A percentile compares a stretch with the other conserved stretches of the same genome.
Conservation (phyloP, 2,888 invertebrate species). For the Plebejus melissa region DNA sequence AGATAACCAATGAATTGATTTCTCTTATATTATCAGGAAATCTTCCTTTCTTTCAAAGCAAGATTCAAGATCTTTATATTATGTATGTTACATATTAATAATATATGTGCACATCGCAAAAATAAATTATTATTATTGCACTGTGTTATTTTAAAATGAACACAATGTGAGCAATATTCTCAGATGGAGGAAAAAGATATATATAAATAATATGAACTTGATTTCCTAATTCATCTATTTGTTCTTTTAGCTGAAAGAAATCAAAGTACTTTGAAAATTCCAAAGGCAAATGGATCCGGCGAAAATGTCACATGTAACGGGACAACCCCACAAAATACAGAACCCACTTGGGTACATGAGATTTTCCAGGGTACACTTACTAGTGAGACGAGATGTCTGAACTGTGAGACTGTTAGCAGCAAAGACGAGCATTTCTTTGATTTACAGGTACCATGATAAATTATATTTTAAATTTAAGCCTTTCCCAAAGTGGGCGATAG, state of each 20-base stretch:
- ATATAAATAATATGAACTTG: too few relatives aligned
- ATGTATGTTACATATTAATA: too few relatives aligned
- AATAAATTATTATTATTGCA: too few relatives aligned
- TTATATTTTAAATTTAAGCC: neutral
- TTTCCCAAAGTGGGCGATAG: too few relatives aligned
- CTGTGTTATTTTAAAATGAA: too few relatives aligned
- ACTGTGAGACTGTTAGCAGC: constrained; percentile 99
- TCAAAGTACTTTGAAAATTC: constrained; percentile 82
- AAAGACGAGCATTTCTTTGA: constrained; percentile 99
- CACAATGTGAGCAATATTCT: too few relatives aligned
- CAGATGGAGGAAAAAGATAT: too few relatives aligned
- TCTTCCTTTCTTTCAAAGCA: too few relatives aligned
- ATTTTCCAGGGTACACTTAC: constrained; percentile 99
- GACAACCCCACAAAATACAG: constrained; percentile 77
- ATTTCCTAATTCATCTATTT: neutral
- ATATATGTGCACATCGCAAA: too few relatives aligned
- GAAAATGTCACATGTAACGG: constrained; percentile 68
- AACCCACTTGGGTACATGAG: constrained; percentile 99
- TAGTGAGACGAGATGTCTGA: constrained; percentile 98
- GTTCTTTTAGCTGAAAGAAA: constrained; percentile 83
- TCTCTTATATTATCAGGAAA: too few relatives aligned
- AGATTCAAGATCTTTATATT: too few relatives aligned
- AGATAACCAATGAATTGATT: too few relatives aligned
- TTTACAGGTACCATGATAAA: constrained; percentile 82
- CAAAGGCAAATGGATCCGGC: constrained; percentile 67